Base-by-base conservation (phyloP, 92 coral and sea anemone genomes). In the Hydrozoanthus gracilis region DNA sequence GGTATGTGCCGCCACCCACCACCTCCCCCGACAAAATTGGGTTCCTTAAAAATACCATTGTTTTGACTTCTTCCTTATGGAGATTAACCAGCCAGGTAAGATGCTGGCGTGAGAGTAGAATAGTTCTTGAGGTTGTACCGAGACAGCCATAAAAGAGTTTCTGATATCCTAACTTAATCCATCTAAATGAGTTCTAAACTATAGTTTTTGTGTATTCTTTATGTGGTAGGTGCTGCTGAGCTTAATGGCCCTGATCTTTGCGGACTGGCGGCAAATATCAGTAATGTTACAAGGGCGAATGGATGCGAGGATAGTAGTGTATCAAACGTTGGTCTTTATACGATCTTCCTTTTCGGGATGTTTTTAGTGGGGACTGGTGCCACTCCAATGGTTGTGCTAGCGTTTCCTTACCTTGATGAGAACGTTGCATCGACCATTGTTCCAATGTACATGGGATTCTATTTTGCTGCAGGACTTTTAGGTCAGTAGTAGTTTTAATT, bases 351-450 rank as follows among this genome's bases (percentile, higher is more conserved):
- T 68, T 49, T 91, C 69, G 96, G 92, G 44, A 89, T 91, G 94
- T 76, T 89, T 48, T 6, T 91, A 12, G 86, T 73, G 7, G 97
- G 97, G 3, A 71, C 78, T 6, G 97, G 93, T 2, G 88, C 83
- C 54, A 16, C 91, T 65, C 95, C 97, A 15, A 56, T 89, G 77
- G 88, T 84, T 51, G 86, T 82, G 7, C 86, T 93, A 51, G 97
- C 93, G 11, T 77, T 92, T 2, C 88, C 97, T 7, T 93, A 87
- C 48, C 46, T 93, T 87, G 97, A 93, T 86, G 95, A 93, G 75
- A 93, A 92, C 71, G 90, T 93, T 6, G 92, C 89, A 50, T 65
- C 87, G 45, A 87, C 91, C 49, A 85, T 77, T 1, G 51, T 89
- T 8, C 94, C 97, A 11, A 86, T 93, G 78, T 93, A 91, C 73